Evolutionary conservation across 2,113 vertebrate species (phyloP).

Genomic region (Odontesthes bonariensis): DNA sequence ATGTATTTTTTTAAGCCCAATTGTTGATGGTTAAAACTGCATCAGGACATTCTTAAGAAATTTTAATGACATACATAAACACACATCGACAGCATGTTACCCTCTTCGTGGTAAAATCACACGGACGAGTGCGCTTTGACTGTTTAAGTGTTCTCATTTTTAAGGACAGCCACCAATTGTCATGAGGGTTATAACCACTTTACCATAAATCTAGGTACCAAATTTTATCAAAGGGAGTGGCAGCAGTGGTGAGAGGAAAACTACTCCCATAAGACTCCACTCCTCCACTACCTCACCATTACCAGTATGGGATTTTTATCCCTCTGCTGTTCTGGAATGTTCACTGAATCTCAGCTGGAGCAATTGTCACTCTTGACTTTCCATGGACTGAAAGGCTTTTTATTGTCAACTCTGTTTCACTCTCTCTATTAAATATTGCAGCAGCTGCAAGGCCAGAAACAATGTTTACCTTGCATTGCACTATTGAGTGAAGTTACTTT

Average conservation of each 20-base stretch:
- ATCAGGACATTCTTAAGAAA: too few species aligned
- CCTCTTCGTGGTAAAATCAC: too few species aligned
- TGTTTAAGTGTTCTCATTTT: neutral
- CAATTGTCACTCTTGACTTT: constrained; percentile 71
- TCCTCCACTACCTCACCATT: constrained; percentile 35
- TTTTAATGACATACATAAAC: too few species aligned
- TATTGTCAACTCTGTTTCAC: constrained; percentile 47
- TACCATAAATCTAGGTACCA: constrained; percentile 25
- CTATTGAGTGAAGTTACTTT: constrained; percentile 39
- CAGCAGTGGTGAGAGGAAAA: constrained; percentile 42
- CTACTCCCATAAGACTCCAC: constrained; percentile 40
- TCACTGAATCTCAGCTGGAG: constrained; percentile 53
- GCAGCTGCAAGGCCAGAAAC: constrained; percentile 59
- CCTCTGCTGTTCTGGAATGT: constrained; percentile 33
- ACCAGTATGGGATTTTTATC: constrained; percentile 64
- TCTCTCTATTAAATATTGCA: constrained; percentile 40
- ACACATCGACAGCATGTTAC: too few species aligned
- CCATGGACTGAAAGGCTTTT: constrained; percentile 62
- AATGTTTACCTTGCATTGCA: constrained; percentile 47
- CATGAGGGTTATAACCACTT: constrained; percentile 24
- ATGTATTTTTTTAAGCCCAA: too few species aligned
- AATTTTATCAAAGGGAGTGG: constrained; percentile 56
- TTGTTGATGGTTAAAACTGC: too few species aligned
- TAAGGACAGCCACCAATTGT: neutral
- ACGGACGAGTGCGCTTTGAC: too few species aligned